Evolutionary conservation across 2,113 vertebrate genomes (phyloP).

Genomic region (Rhadina sibilatrix): DNA sequence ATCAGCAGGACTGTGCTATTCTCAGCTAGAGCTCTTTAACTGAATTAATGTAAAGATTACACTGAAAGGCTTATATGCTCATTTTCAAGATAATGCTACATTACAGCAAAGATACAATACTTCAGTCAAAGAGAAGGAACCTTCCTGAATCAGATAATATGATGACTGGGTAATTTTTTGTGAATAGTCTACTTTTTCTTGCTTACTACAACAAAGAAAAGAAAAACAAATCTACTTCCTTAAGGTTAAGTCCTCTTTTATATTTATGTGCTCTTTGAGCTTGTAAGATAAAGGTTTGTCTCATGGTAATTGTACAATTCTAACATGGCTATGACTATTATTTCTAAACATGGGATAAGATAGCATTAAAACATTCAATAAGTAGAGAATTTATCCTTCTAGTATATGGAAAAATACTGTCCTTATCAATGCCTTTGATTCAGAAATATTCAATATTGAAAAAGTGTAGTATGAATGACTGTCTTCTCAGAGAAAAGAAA

Average conservation of each 20-base stretch:
- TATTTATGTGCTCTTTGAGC: background rate
- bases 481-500: background rate
- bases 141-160: background rate
- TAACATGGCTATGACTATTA: background rate
- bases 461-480: constrained; percentile 7
- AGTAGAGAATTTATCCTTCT: background rate
- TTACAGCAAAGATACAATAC: background rate
- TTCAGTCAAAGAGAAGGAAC: background rate
- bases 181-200: background rate
- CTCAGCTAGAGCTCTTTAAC: background rate
- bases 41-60: background rate
- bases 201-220: background rate
- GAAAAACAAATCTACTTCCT: background rate
- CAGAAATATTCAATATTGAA: background rate
- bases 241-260: background rate
- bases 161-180: background rate
- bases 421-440: background rate
- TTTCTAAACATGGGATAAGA: background rate
- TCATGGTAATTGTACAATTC: background rate
- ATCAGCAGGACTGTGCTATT: background rate
- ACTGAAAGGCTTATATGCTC: background rate
- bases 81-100: background rate
- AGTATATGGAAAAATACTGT: background rate
- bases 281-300: background rate
- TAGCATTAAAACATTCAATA: background rate